These are phyloP conservation scores for Ictidomys tridecemlineatus DNA, from an alignment of 2,113 vertebrate genomes.

Conservation along the genomic window DNA sequence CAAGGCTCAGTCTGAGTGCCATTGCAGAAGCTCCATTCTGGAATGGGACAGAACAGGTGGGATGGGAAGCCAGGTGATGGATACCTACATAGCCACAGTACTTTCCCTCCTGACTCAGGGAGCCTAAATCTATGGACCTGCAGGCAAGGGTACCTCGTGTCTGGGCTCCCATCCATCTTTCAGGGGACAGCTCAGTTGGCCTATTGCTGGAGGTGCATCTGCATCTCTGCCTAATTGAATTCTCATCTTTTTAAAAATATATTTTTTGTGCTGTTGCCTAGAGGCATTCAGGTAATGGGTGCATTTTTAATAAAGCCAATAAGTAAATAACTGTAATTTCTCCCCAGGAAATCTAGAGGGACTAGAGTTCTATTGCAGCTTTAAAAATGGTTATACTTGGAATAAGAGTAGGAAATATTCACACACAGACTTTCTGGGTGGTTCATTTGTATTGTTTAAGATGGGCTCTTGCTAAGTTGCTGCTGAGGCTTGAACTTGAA, in stretches of 20 bases:
- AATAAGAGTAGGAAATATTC: background rate
- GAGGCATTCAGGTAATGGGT: slow-evolving; percentile 77
- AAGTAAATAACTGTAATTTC: slow-evolving; percentile 71
- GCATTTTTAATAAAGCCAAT: slow-evolving; percentile 76
- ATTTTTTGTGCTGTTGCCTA: slow-evolving; percentile 72
- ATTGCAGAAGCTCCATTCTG: background rate
- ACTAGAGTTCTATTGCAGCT: background rate
- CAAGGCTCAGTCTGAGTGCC: no score
- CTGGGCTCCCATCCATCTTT: background rate
- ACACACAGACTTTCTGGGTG: background rate
- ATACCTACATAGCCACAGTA: rapidly evolving
- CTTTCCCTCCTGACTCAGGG: background rate
- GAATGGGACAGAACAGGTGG: background rate
- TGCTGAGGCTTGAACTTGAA: background rate
- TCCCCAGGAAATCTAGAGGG: slow-evolving; percentile 62
- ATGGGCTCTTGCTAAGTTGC: background rate
- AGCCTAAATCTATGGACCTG: rapidly evolving
- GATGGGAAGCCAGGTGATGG: background rate
- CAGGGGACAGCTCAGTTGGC: background rate
- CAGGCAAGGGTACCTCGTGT: rapidly evolving
- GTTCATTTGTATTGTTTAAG: background rate
- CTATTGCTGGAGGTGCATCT: background rate
- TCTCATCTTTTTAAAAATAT: slow-evolving; percentile 57
- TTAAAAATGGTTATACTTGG: background rate
- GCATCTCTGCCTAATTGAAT: slow-evolving; percentile 61